Conservation (phyloP, 2,888 invertebrate species). For the Amphipyra berbera region DNA sequence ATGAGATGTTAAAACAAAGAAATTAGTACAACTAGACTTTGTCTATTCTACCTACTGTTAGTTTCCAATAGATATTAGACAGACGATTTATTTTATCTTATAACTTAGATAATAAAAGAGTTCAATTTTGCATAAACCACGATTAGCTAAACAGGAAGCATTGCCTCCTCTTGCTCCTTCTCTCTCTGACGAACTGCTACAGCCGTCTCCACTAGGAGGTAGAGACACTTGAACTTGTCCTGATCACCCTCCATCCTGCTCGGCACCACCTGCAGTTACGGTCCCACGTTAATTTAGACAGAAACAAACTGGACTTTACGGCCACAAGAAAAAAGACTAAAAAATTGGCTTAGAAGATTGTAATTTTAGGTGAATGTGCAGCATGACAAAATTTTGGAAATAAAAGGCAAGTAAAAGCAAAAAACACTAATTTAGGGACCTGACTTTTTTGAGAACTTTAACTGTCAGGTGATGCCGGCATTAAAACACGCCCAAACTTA, state of each 20-base stretch:
- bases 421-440: constrained; percentile 1
- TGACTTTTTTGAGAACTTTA: constrained; percentile 13
- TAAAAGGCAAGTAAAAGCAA: constrained; percentile 3
- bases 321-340: background rate
- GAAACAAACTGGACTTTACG: constrained; percentile 1
- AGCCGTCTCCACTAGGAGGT: constrained; percentile 82
- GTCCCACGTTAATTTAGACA: constrained; percentile 44
- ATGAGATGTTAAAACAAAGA: constrained; percentile 4
- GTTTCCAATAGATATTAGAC: constrained; percentile 11
- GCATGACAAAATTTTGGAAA: too few species aligned
- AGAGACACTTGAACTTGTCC: constrained; percentile 81
- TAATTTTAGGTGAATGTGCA: constrained; percentile 1
- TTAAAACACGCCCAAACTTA: constrained; percentile 73
- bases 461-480: constrained; percentile 83
- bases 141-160: constrained; percentile 52
- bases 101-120: constrained; percentile 27
- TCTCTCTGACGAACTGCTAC: constrained; percentile 82
- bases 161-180: constrained; percentile 72
- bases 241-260: constrained; percentile 62
- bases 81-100: constrained; percentile 41
- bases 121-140: constrained; percentile 7
- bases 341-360: background rate
- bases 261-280: constrained; percentile 80
- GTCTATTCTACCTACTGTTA: background rate
- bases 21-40: background rate